Evolutionary conservation across 2,888 invertebrate species (phyloP), one percentile per base, ranked within the genome.

Genomic region (Oligia latruncula): DNA sequence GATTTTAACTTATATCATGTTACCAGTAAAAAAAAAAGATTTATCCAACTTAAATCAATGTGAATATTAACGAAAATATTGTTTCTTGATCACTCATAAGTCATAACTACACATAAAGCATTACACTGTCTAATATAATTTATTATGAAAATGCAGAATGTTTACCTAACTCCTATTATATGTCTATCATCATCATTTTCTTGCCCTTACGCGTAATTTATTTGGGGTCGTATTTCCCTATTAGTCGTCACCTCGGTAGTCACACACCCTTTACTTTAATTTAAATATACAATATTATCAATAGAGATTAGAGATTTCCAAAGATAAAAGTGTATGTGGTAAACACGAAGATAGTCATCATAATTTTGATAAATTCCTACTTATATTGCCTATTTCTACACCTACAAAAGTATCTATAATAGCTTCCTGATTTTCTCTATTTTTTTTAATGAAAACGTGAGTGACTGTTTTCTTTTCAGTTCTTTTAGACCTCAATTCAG

Each of bases 371-470:
- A 77, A 74, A 15, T 46, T 58, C 9, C 46, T 5, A 15, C n/a
- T 17, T 23, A 8, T 55, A n/a, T 43, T 64, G 6, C 20, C 2
- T n/a, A 17, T 46, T 81, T 5, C 17, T 3, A 23, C 15, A 43
- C 17, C 15, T 20, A 35, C n/a, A 13, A n/a, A n/a, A 78, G n/a
- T 20, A 40, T 13, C 40, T 49, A 4, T 35, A 2, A 49, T 20
- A 58, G 5, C 35, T 52, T 29, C 11, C 20, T 2, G 29, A 13
- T 4, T 8, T n/a, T 29, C n/a, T 81, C 13, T 58, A 3, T 15
- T 4, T 5, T 40, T 40, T 66, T 23, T 13, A 66, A 43, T 35
- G 2, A n/a, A 81, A 67, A 60, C 58, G 66, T 76, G 66, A 46
- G 49, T n/a, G 2, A 43, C 13, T 49, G 11, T 43, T 60, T 66